Evolutionary conservation across 2,113 vertebrate genomes (phyloP).

Genomic region (Pedionomus torquatus): DNA sequence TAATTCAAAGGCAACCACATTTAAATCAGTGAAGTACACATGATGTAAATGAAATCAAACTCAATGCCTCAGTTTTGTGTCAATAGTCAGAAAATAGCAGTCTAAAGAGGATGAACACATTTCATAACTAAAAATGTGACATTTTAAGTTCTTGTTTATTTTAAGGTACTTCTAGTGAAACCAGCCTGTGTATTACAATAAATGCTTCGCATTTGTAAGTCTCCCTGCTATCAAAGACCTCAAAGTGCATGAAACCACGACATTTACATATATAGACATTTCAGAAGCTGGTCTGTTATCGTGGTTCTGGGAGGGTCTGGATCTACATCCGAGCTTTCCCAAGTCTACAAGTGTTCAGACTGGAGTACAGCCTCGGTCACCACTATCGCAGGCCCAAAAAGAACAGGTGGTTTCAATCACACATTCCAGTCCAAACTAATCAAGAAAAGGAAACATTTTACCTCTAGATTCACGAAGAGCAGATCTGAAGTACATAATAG

Average conservation of each 20-base stretch:
- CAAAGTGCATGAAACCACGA: too few relatives aligned
- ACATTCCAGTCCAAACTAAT: neutral
- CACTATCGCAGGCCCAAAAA: neutral
- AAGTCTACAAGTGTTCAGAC: neutral
- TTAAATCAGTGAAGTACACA: neutral
- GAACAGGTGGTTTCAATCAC: neutral
- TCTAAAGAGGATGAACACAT: neutral
- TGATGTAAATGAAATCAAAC: neutral
- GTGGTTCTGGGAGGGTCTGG: neutral
- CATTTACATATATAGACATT: neutral
- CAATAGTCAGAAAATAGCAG: neutral
- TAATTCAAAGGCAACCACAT: neutral
- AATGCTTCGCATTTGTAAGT: neutral
- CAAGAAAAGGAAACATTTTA: neutral
- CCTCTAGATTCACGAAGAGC: neutral
- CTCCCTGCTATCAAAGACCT: neutral
- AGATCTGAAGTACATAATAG: neutral
- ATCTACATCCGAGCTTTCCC: neutral
- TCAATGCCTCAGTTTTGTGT: neutral
- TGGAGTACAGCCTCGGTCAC: neutral
- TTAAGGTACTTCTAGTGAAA: constrained; percentile 1
- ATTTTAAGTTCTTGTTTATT: neutral
- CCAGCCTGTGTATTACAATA: neutral
- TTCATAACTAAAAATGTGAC: neutral
- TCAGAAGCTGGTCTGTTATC: neutral